These are phyloP conservation scores for Ascidia mentula DNA, from an alignment of 23 tunicate genomes.

Conservation along the genomic window DNA sequence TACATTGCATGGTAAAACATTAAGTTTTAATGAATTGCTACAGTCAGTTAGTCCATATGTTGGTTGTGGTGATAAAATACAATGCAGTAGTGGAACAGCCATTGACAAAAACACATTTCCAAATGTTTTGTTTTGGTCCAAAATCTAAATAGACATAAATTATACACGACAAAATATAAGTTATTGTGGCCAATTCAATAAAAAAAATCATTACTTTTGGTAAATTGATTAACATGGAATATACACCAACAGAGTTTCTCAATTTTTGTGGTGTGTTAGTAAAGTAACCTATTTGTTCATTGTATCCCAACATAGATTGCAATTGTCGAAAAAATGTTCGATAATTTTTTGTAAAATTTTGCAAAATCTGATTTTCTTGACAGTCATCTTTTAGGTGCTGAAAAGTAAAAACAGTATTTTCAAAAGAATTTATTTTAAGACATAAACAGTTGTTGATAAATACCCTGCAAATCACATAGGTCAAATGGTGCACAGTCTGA, in stretches of 20 bases:
- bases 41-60: neutral
- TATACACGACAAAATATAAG: neutral
- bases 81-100: slow-evolving; percentile 34
- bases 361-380: neutral
- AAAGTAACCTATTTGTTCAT: slow-evolving; percentile 40
- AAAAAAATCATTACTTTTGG: slow-evolving; percentile 30
- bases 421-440: neutral
- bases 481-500: slow-evolving; percentile 20
- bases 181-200: neutral
- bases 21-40: slow-evolving; percentile 6
- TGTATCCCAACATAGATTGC: slow-evolving; percentile 44
- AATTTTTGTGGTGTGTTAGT: slow-evolving; percentile 21
- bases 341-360: neutral
- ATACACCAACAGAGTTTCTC: slow-evolving; percentile 39
- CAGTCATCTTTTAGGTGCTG: neutral
- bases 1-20: neutral
- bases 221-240: slow-evolving; percentile 31
- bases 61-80: neutral
- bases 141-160: slow-evolving; percentile 33
- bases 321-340: slow-evolving; percentile 26
- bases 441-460: neutral
- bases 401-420: neutral
- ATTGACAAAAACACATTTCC: slow-evolving; percentile 45
- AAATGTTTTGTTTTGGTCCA: slow-evolving; percentile 43
- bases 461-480: slow-evolving; percentile 34